phyloP scores from a whole-genome alignment of 1,140 invertebrate genomes.

The Maniola jurtina region DNA sequence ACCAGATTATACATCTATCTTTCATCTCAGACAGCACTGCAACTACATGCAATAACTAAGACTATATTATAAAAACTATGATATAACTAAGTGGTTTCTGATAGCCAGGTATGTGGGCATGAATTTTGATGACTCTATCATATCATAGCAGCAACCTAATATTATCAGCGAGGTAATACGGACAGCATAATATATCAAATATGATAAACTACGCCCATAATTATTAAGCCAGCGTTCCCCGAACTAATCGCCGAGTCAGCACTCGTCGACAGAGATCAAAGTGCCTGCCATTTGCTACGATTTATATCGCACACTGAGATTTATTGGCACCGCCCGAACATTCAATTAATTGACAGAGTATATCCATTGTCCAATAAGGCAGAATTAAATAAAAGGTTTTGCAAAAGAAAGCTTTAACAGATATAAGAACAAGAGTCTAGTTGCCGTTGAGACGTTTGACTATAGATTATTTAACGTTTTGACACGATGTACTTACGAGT shows the following conservation, averaged over 20 bases:
- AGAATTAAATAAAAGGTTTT: not conserved
- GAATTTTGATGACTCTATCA: not conserved
- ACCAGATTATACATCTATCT: too few relatives aligned
- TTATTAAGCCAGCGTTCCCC: constrained; percentile 18
- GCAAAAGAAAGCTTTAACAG: not conserved
- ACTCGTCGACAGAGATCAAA: constrained; percentile 23
- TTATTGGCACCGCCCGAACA: constrained; percentile 21
- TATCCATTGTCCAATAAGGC: not conserved
- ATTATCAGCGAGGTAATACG: constrained; percentile 3
- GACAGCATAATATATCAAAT: constrained; percentile 11
- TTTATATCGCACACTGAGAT: constrained; percentile 20
- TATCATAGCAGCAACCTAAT: not conserved
- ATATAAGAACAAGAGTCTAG: too few relatives aligned
- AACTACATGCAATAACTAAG: too few relatives aligned
- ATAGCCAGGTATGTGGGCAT: too few relatives aligned
- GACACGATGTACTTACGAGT: too few relatives aligned
- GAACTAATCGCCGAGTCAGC: constrained; percentile 23
- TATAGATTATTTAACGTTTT: too few relatives aligned
- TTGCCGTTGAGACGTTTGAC: not conserved
- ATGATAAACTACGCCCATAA: constrained; percentile 13
- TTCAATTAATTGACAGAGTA: constrained; percentile 23
- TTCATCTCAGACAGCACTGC: too few relatives aligned
- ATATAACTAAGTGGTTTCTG: too few relatives aligned
- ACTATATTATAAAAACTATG: too few relatives aligned
- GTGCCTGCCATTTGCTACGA: constrained; percentile 26